A percentile compares a stretch with the other conserved stretches of the same genome.
Evolutionary conservation across 1,140 invertebrate species (phyloP).

Genomic region (Zaprionus taronus): DNA sequence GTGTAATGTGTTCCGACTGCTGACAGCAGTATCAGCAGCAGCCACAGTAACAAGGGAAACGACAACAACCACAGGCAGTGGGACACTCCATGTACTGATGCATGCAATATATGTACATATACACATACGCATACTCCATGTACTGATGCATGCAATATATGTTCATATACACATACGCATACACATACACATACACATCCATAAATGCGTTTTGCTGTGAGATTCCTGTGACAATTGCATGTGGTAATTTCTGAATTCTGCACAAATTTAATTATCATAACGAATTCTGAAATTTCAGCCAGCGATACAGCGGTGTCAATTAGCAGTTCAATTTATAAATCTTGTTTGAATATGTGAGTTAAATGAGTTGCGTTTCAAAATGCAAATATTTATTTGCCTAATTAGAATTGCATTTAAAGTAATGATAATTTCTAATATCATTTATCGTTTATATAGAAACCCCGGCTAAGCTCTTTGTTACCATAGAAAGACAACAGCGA

Average conservation of each 20-base stretch:
- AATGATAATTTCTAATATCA: too few relatives aligned
- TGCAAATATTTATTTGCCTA: not conserved
- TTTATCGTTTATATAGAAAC: too few relatives aligned
- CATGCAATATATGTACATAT: not conserved
- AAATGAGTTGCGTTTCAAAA: not conserved
- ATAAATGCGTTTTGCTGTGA: too few relatives aligned
- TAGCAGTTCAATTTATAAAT: not conserved
- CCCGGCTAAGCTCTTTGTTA: too few relatives aligned
- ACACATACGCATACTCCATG: not conserved
- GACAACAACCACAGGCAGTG: conserved; percentile 26
- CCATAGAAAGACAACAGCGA: too few relatives aligned
- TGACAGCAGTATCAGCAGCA: conserved; percentile 51
- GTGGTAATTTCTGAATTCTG: not conserved
- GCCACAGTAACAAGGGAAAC: conserved; percentile 18
- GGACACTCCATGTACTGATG: conserved; percentile 20
- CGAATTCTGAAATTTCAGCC: not conserved
- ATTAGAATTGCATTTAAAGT: too few relatives aligned
- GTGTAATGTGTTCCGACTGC: conserved; percentile 57
- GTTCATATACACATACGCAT: too few relatives aligned
- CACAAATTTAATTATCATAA: conserved; percentile 34
- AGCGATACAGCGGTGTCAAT: not conserved
- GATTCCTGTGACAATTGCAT: conserved; percentile 14
- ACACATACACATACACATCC: too few relatives aligned
- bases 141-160: not conserved
- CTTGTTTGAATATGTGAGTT: not conserved